Conservation (phyloP, 2,797 vertebrate genomes). For the Rhinophrynus dorsalis region DNA sequence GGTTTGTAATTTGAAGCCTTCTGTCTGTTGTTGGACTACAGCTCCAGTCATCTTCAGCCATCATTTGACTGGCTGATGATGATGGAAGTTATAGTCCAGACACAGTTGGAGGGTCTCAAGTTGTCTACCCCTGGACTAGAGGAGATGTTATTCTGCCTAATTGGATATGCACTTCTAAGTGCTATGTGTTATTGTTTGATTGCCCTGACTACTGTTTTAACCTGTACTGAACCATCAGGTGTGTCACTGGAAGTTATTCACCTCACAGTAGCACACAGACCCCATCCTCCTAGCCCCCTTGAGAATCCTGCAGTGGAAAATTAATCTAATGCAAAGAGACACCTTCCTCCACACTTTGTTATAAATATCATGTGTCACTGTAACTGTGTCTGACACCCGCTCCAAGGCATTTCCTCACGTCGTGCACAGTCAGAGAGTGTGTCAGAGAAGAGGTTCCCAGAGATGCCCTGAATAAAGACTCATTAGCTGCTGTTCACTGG, state of each 20-base stretch:
- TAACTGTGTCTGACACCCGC: constrained; percentile 66
- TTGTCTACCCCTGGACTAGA: no score
- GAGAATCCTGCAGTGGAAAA: constrained; percentile 48
- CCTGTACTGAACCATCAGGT: not conserved
- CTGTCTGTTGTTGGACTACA: no score
- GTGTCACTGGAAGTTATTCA: not conserved
- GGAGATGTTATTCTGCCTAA: not conserved
- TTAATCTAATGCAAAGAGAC: constrained; percentile 60
- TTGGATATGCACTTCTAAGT: no score
- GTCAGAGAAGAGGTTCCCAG: constrained; percentile 2
- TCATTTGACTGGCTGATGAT: no score
- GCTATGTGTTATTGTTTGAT: no score
- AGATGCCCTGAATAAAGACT: constrained; percentile 19
- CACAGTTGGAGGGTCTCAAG: no score
- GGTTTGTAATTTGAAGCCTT: no score
- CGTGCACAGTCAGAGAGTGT: constrained; percentile 3
- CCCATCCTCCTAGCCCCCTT: constrained; percentile 29
- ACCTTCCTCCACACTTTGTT: constrained; percentile 64
- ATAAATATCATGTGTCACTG: constrained; percentile 63
- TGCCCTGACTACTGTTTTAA: not conserved
- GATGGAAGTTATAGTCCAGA: no score
- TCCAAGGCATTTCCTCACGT: constrained; percentile 58
- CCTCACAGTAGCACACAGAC: not conserved
- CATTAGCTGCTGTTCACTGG: not conserved
- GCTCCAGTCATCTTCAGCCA: no score